Evolutionary conservation across 2,888 invertebrate species (phyloP).

Genomic region (Gymnosoma rotundatum): DNA sequence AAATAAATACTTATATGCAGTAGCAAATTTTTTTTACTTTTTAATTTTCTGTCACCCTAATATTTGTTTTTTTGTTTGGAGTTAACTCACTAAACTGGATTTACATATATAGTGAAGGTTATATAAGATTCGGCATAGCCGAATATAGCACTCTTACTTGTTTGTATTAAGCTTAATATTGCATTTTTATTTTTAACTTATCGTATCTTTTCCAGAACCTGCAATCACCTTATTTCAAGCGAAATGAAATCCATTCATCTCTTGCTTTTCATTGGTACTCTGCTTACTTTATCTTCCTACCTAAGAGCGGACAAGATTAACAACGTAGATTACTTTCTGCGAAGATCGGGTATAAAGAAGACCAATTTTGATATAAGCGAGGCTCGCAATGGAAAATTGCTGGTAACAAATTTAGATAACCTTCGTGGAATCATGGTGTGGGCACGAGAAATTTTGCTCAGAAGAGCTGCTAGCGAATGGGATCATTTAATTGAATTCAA

Average conservation of each 20-base stretch:
- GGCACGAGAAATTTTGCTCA: slow-evolving; percentile 68
- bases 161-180: too few species aligned
- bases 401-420: slow-evolving; percentile 75
- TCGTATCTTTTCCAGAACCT: slow-evolving; percentile 5
- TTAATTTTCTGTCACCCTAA: too few species aligned
- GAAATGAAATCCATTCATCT: slow-evolving; percentile 2
- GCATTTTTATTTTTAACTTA: too few species aligned
- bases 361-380: slow-evolving; percentile 62
- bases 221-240: too few species aligned
- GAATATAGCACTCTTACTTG: too few species aligned
- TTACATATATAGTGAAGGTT: too few species aligned
- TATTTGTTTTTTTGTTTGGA: too few species aligned
- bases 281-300: not conserved
- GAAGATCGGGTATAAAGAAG: slow-evolving; percentile 71
- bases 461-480: slow-evolving; percentile 67
- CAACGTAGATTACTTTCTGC: slow-evolving; percentile 34
- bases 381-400: slow-evolving; percentile 68
- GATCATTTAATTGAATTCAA: slow-evolving; percentile 68
- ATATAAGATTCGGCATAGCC: too few species aligned
- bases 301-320: not conserved
- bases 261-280: not conserved
- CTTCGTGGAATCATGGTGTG: slow-evolving; percentile 73
- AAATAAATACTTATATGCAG: too few species aligned
- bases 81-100: too few species aligned
- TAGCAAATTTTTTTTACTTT: too few species aligned